Evolutionary conservation across 2,888 invertebrate species (phyloP).

Genomic region (Caradrina clavipalpis): DNA sequence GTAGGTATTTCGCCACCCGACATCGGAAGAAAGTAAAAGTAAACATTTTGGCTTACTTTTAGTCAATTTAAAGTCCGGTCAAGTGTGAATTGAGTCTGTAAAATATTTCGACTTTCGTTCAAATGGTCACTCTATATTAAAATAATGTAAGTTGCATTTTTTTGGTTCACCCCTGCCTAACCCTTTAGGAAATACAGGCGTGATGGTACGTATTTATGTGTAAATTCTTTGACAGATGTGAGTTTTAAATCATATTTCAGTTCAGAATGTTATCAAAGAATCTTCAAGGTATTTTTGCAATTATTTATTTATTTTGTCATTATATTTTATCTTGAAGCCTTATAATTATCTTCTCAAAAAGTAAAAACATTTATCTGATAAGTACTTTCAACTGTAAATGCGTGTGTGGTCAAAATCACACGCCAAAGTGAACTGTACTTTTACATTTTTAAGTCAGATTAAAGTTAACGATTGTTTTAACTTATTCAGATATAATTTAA

Average conservation of each 20-base stretch:
- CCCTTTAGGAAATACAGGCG: too few relatives aligned
- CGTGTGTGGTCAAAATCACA: conserved; percentile 24
- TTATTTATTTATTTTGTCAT: too few relatives aligned
- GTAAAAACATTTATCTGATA: not conserved
- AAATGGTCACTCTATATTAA: too few relatives aligned
- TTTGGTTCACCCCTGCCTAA: too few relatives aligned
- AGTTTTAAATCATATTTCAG: too few relatives aligned
- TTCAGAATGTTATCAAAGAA: too few relatives aligned
- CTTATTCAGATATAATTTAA: conserved; percentile 9
- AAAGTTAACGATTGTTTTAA: conserved; percentile 26
- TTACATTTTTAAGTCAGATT: conserved; percentile 26
- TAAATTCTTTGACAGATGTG: too few relatives aligned
- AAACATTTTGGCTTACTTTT: conserved; percentile 38
- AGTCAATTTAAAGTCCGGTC: conserved; percentile 44
- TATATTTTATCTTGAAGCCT: not conserved
- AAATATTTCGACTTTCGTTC: not conserved
- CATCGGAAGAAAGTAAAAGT: conserved; percentile 58
- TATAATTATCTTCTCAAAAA: not conserved
- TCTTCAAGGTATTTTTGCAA: too few relatives aligned
- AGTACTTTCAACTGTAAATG: conserved; percentile 3
- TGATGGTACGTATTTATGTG: too few relatives aligned
- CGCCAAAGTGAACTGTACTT: not conserved
- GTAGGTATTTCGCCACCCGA: conserved; percentile 39
- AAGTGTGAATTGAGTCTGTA: conserved; percentile 10
- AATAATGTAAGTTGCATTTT: too few relatives aligned